phyloP scores from a whole-genome alignment of 2,888 invertebrate genomes.

The Hoplodrina blanda region DNA sequence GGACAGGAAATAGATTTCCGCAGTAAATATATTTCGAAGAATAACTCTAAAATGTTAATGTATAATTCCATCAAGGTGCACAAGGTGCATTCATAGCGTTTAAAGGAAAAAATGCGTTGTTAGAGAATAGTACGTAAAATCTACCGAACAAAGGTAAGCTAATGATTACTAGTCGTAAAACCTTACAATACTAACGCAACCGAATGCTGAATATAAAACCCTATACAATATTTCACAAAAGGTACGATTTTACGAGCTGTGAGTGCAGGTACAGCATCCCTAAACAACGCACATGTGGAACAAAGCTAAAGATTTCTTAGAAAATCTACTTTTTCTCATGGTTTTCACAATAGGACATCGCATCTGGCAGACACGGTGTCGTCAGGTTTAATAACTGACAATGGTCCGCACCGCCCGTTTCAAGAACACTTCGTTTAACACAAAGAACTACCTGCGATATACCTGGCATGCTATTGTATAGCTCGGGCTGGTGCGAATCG shows the following conservation, averaged over 20 bases:
- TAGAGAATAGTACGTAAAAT: slow-evolving; percentile 35
- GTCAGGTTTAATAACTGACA: slow-evolving; percentile 73
- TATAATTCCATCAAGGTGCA: slow-evolving; percentile 22
- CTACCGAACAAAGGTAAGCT: slow-evolving; percentile 51
- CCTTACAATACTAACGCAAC: slow-evolving; percentile 56
- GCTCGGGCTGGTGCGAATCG: slow-evolving; percentile 49
- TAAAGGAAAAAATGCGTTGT: slow-evolving; percentile 27
- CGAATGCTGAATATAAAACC: slow-evolving; percentile 50
- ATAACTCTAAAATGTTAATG: slow-evolving; percentile 30
- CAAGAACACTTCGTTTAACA: slow-evolving; percentile 59
- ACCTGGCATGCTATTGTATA: slow-evolving; percentile 70
- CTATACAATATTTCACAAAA: slow-evolving; percentile 65
- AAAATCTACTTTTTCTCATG: slow-evolving; percentile 72
- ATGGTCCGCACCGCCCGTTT: slow-evolving; percentile 65
- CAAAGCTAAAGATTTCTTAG: slow-evolving; percentile 76
- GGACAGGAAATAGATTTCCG: slow-evolving; percentile 54
- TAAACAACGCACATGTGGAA: slow-evolving; percentile 75
- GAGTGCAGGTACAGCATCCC: slow-evolving; percentile 75
- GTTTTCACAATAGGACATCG: slow-evolving; percentile 74
- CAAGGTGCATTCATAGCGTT: slow-evolving; percentile 21
- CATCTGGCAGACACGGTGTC: slow-evolving; percentile 87
- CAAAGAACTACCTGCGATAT: slow-evolving; percentile 74
- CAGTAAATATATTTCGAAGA: slow-evolving; percentile 45
- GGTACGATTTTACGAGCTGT: slow-evolving; percentile 65
- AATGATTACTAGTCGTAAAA: slow-evolving; percentile 63